Conservation (phyloP, 2,113 vertebrate species). For the Mesitornis unicolor region DNA sequence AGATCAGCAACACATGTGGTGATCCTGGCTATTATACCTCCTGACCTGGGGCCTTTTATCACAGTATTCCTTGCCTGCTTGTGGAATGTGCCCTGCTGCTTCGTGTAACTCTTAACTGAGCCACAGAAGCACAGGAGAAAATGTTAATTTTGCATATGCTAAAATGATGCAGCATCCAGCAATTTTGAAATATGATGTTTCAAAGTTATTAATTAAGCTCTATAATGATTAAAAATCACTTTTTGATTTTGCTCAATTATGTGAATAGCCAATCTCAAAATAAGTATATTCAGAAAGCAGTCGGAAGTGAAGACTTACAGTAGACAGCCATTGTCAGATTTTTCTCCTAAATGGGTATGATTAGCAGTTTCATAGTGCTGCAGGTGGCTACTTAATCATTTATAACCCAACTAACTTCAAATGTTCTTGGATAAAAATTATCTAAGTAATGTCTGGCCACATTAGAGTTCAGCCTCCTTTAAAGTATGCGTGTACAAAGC, state of each 20-base stretch:
- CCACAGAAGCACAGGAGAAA: background rate
- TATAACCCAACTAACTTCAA: background rate
- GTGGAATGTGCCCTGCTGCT: background rate
- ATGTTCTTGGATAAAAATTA: background rate
- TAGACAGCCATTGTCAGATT: background rate
- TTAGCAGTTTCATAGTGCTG: background rate
- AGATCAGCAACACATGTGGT: background rate
- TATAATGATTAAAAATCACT: background rate
- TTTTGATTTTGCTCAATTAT: background rate
- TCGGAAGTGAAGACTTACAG: background rate
- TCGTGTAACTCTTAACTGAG: background rate
- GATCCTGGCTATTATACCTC: background rate
- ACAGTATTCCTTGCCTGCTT: background rate
- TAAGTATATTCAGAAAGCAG: background rate
- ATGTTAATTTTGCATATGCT: background rate
- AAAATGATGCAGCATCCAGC: background rate
- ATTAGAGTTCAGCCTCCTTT: background rate
- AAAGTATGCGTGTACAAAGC: fast-evolving
- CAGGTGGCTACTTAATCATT: background rate
- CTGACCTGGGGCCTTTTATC: background rate
- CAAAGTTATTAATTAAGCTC: background rate
- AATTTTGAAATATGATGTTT: background rate
- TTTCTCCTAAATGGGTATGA: background rate
- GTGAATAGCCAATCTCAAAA: background rate
- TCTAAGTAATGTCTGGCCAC: background rate